Conservation (phyloP, 2,797 vertebrate genomes). For the Oreortyx pictus region DNA sequence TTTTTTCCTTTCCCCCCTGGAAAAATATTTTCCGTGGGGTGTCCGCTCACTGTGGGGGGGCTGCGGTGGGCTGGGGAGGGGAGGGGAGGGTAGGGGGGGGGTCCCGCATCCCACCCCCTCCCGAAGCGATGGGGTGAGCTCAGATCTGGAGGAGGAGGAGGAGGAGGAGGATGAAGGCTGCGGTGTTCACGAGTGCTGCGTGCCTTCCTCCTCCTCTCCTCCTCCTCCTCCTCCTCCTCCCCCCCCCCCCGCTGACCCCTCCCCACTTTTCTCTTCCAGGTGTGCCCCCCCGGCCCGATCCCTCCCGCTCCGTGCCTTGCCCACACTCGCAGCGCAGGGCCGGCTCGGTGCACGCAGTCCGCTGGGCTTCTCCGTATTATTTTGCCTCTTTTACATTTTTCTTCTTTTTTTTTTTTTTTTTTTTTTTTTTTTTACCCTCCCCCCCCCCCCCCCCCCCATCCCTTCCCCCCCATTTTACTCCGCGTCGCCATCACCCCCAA, state of each 20-base stretch:
- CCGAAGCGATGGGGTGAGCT: too few relatives aligned
- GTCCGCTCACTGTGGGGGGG: too few relatives aligned
- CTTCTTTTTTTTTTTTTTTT: background rate
- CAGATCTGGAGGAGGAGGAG: background rate
- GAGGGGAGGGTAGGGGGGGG: too few relatives aligned
- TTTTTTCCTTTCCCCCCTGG: too few relatives aligned
- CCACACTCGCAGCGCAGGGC: background rate
- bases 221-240: background rate
- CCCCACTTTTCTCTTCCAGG: constrained; percentile 68
- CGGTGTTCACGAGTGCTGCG: background rate
- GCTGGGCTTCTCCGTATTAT: constrained; percentile 9
- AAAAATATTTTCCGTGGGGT: too few relatives aligned
- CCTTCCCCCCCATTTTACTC: background rate
- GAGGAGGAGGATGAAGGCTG: background rate
- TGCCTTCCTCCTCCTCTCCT: background rate
- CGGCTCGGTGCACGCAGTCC: too few relatives aligned
- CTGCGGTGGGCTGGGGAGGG: too few relatives aligned
- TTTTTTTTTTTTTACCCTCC: too few relatives aligned
- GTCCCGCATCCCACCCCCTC: too few relatives aligned
- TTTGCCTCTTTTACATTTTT: background rate
- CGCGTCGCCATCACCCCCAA: background rate
- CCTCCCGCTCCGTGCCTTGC: background rate
- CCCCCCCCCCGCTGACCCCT: constrained; percentile 19
- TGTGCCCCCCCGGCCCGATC: constrained; percentile 44
- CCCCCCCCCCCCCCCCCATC: too few relatives aligned